Conservation (phyloP, 2,797 vertebrate species). For the Meriones psammophilus region DNA sequence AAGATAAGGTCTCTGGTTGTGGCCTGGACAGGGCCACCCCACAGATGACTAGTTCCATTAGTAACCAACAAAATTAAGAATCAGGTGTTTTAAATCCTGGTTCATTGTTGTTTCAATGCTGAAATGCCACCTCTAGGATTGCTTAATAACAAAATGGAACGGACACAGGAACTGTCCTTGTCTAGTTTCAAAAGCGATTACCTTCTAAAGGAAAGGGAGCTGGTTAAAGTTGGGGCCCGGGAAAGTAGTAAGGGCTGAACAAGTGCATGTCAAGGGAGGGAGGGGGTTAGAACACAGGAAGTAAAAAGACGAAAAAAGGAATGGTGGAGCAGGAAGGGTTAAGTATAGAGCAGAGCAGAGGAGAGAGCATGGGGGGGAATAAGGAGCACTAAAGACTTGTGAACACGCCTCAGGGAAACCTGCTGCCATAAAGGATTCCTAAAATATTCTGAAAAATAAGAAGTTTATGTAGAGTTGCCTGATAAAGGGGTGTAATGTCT, state of each 20-base stretch:
- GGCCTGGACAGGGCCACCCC: accelerated
- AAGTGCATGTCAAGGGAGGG: background rate
- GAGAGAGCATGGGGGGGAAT: background rate
- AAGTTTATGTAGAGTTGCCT: background rate
- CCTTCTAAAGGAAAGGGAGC: background rate
- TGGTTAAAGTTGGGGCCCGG: too few species aligned
- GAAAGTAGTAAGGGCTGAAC: background rate
- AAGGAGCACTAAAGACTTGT: background rate
- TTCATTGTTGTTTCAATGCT: background rate
- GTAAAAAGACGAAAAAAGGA: background rate
- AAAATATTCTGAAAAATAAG: background rate
- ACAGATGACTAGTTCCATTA: background rate
- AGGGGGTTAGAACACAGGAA: too few species aligned
- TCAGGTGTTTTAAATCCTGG: background rate
- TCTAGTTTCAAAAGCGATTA: too few species aligned
- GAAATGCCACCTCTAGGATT: background rate
- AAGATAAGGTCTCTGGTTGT: background rate
- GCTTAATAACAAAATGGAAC: background rate
- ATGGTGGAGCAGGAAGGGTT: background rate
- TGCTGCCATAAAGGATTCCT: background rate
- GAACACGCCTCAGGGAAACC: too few species aligned
- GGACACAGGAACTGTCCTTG: background rate
- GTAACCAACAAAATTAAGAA: background rate
- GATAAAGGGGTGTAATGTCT: too few species aligned
- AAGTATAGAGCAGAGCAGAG: background rate